Evolutionary conservation across 2,888 invertebrate genomes (phyloP).

Genomic region (Sacculina carcini): DNA sequence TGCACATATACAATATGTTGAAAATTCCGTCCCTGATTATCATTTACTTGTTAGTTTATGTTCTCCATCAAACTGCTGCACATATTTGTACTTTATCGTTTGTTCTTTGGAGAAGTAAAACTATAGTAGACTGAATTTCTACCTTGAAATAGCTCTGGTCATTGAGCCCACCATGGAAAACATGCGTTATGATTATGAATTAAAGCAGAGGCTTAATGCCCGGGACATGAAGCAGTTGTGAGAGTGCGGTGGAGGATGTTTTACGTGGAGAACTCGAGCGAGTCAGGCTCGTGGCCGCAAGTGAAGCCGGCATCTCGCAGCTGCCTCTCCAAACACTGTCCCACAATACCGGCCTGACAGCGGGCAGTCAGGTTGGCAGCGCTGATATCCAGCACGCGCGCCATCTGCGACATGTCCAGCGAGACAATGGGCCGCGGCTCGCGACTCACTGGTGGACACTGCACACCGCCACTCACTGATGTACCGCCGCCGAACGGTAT

Average conservation of each 20-base stretch:
- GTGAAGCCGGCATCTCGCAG: constrained; percentile 50
- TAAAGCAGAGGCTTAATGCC: not conserved
- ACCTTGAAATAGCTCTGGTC: not conserved
- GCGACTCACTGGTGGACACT: constrained; percentile 50
- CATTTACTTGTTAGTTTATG: too few relatives aligned
- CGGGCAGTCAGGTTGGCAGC: constrained; percentile 41
- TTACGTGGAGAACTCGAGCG: constrained; percentile 71
- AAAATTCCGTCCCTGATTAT: too few relatives aligned
- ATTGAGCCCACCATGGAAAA: not conserved
- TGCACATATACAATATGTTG: too few relatives aligned
- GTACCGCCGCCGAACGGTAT: constrained; percentile 91
- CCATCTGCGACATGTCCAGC: constrained; percentile 82
- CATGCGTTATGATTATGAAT: not conserved
- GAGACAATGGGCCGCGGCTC: constrained; percentile 59
- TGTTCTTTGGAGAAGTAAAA: too few relatives aligned
- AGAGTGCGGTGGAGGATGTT: not conserved
- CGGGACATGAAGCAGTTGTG: not conserved
- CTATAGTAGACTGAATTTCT: too few relatives aligned
- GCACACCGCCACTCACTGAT: constrained; percentile 62
- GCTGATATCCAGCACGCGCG: constrained; percentile 15
- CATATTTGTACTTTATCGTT: too few relatives aligned
- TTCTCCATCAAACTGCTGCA: too few relatives aligned
- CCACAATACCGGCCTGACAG: constrained; percentile 71
- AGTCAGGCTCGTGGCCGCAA: constrained; percentile 92
- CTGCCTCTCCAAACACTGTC: constrained; percentile 74